Conservation (phyloP, 2,888 invertebrate genomes). For the Pristionchus mayeri region DNA sequence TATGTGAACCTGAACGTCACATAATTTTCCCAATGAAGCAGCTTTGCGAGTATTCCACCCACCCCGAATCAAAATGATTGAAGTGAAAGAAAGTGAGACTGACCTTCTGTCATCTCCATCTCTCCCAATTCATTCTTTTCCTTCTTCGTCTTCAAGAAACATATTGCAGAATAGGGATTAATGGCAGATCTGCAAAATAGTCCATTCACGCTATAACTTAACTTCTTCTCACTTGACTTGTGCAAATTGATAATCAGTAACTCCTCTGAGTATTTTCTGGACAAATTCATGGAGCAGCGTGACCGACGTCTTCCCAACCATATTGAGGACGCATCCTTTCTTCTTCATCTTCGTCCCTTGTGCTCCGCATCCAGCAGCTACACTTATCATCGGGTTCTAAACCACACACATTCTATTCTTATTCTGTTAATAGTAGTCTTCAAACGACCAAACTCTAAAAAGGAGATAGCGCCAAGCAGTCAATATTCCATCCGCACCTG, state of each 20-base stretch:
- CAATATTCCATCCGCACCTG: background rate
- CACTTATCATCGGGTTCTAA: background rate
- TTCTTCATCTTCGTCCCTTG: background rate
- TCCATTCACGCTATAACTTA: background rate
- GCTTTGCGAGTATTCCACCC: no score
- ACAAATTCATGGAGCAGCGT: slow-evolving; percentile 6
- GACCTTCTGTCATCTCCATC: background rate
- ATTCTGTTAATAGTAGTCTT: background rate
- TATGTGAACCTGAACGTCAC: no score
- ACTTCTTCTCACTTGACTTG: slow-evolving; percentile 24
- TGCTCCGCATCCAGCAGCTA: background rate
- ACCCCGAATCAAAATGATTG: no score
- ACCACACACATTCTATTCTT: background rate
- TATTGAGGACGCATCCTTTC: background rate
- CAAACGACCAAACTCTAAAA: background rate
- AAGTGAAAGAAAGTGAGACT: no score
- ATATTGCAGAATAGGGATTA: background rate
- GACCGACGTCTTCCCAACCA: slow-evolving; percentile 34
- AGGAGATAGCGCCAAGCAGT: no score
- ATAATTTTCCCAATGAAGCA: no score
- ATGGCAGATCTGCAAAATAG: background rate
- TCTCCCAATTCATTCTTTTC: background rate
- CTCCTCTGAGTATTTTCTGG: slow-evolving; percentile 12
- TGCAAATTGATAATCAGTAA: no score
- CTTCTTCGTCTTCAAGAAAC: background rate